Conservation (phyloP, 2,113 vertebrate genomes). For the Phalacrocorax carbo region DNA sequence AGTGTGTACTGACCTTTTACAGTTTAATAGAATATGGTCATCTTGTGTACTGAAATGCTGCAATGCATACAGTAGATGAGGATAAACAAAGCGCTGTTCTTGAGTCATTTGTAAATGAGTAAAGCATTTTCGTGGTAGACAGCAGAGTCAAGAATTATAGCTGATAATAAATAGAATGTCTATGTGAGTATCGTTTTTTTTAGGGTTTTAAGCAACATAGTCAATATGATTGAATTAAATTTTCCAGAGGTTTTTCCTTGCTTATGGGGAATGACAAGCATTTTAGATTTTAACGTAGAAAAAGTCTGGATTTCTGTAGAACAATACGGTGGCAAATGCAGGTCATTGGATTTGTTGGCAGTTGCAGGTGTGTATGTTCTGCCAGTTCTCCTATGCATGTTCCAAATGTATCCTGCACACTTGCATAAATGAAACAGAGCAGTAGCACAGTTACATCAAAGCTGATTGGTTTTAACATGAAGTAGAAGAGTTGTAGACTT, state of each 20-base stretch:
- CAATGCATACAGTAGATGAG: background rate
- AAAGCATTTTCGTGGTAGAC: background rate
- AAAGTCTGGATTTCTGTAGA: background rate
- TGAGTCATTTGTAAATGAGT: background rate
- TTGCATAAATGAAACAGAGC: background rate
- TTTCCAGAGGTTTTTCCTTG: background rate
- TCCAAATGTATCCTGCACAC: background rate
- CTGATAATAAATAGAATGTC: background rate
- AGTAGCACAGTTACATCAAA: background rate
- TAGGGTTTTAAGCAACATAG: background rate
- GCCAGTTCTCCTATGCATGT: accelerated
- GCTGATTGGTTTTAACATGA: background rate
- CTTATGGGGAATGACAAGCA: too few relatives aligned
- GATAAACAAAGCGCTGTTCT: background rate
- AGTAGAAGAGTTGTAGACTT: background rate
- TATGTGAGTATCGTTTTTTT: background rate
- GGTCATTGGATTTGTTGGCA: background rate
- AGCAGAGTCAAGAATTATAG: background rate
- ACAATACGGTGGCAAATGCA: background rate
- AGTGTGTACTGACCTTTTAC: slow-evolving; percentile 8
- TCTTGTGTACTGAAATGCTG: background rate
- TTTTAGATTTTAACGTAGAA: background rate
- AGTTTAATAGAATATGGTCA: background rate
- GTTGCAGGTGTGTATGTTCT: background rate
- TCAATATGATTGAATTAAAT: background rate